Conservation (phyloP, 2,888 invertebrate species). For the Epistrophella euchroma region DNA sequence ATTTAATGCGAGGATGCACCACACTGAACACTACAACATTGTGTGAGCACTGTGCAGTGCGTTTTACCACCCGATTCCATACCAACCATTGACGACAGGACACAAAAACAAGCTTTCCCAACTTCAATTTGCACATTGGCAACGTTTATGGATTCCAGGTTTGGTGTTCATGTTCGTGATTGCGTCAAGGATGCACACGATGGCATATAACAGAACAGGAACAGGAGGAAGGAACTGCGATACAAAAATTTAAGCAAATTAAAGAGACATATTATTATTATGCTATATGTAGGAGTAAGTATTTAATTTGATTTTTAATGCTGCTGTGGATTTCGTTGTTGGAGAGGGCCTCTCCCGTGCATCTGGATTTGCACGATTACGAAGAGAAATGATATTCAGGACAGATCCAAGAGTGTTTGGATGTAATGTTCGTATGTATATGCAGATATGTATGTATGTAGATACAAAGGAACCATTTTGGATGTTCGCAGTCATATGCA, state of each 20-base stretch:
- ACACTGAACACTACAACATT: not conserved
- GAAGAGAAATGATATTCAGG: not conserved
- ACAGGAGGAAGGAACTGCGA: not conserved
- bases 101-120: constrained; percentile 22
- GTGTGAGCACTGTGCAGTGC: not conserved
- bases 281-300: constrained; percentile 11
- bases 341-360: not conserved
- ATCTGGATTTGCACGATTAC: not conserved
- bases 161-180: constrained; percentile 5
- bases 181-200: constrained; percentile 12
- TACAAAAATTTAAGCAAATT: constrained; percentile 41
- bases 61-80: constrained; percentile 1
- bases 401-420: constrained; percentile 1
- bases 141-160: not conserved
- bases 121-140: not conserved
- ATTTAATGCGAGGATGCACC: constrained; percentile 37
- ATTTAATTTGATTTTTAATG: constrained; percentile 55
- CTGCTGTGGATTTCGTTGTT: constrained; percentile 1
- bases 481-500: not conserved
- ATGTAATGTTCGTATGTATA: not conserved
- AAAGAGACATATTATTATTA: constrained; percentile 39
- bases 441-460: too few species aligned
- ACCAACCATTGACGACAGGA: constrained; percentile 5
- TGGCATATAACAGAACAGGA: not conserved
- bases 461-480: not conserved